phyloP scores from a whole-genome alignment of 2,113 vertebrate species.

The Eidolon helvum region DNA sequence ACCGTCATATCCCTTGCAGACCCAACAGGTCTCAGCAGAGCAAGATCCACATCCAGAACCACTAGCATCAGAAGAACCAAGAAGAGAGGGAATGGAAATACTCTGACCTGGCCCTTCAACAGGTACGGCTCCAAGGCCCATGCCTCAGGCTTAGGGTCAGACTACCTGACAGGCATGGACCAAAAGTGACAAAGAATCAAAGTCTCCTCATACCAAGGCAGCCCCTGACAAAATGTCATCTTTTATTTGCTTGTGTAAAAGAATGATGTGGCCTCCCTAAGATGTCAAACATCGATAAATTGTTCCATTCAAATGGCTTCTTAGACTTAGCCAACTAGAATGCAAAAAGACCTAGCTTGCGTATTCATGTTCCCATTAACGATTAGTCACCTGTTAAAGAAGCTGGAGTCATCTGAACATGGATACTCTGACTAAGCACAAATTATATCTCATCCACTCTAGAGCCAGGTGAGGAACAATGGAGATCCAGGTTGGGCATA shows the following conservation, averaged over 20 bases:
- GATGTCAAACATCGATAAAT: background rate
- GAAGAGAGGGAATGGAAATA: background rate
- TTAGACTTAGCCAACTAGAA: background rate
- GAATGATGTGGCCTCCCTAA: background rate
- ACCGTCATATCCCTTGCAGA: background rate
- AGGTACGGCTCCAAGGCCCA: background rate
- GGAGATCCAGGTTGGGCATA: background rate
- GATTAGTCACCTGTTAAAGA: background rate
- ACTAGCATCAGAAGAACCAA: background rate
- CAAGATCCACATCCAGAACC: background rate
- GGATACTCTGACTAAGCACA: background rate
- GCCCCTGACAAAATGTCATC: background rate
- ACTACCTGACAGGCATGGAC: background rate
- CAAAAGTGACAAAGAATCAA: background rate
- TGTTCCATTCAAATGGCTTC: background rate
- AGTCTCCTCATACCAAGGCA: background rate
- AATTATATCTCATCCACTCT: background rate
- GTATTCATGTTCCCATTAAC: background rate
- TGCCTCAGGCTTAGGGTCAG: background rate
- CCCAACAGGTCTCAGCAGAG: background rate
- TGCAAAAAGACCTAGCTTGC: background rate
- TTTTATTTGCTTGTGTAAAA: background rate
- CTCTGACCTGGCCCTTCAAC: background rate
- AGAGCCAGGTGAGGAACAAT: background rate
- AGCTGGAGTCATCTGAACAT: background rate